These are phyloP conservation scores for Hedychridium roseum DNA, from an alignment of 2,888 invertebrate genomes.

Conservation along the genomic window DNA sequence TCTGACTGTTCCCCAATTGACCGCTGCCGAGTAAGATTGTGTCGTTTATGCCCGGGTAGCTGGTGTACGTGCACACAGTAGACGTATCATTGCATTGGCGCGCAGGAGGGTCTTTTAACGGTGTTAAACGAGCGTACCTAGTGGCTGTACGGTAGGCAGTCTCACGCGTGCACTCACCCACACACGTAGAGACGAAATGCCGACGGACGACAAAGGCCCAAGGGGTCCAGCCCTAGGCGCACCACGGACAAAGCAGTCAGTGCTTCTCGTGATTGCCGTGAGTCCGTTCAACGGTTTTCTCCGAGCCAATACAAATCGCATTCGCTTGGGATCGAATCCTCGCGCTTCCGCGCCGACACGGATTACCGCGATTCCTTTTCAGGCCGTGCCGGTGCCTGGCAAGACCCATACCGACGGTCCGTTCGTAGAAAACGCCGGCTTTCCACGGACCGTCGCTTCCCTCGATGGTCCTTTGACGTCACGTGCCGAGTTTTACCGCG, in stretches of 20 bases:
- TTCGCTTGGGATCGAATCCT: too few species aligned
- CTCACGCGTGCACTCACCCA: conserved; percentile 7
- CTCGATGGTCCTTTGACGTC: conserved; percentile 1
- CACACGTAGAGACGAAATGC: conserved; percentile 12
- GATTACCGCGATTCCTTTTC: neutral
- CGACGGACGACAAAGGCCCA: conserved; percentile 22
- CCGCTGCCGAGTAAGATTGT: too few species aligned
- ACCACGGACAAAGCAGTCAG: conserved; percentile 29
- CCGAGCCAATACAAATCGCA: conserved; percentile 9
- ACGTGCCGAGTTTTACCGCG: conserved; percentile 1
- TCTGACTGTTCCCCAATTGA: too few species aligned
- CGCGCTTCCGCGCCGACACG: neutral
- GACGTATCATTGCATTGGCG: too few species aligned
- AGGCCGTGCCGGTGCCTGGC: too few species aligned
- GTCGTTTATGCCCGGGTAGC: too few species aligned
- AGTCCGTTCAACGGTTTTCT: conserved; percentile 17
- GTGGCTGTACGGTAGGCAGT: conserved; percentile 19
- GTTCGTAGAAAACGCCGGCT: too few species aligned
- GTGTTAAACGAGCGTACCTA: conserved; percentile 48
- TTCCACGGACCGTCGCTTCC: neutral
- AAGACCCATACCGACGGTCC: too few species aligned
- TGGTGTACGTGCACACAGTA: too few species aligned
- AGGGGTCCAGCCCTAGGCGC: conserved; percentile 28
- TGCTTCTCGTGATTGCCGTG: conserved; percentile 30
- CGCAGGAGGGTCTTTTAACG: conserved; percentile 54